Percentiles rank a stretch among this genome's conserved stretches.
Conservation (phyloP, 1,140 invertebrate genomes). For the Catajapyx aquilonaris region DNA sequence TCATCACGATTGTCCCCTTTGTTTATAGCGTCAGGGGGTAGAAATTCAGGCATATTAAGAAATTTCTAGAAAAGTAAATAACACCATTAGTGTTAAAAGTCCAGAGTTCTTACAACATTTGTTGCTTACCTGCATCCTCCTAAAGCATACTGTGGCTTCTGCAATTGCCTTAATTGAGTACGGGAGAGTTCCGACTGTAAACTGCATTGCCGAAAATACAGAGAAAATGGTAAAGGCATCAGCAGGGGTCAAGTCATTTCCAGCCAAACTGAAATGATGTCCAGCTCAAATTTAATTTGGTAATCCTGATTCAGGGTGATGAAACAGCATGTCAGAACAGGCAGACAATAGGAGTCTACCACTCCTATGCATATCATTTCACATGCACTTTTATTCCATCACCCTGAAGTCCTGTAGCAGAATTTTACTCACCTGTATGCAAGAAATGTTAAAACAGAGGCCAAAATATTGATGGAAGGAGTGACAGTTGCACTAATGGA, state of each 20-base stretch:
- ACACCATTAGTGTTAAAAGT: too few relatives aligned
- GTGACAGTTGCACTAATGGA: constrained; percentile 14
- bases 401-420: too few relatives aligned
- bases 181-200: constrained; percentile 11
- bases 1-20: neutral
- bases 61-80: too few relatives aligned
- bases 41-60: too few relatives aligned
- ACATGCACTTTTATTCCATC: too few relatives aligned
- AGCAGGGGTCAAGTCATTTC: constrained; percentile 9
- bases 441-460: constrained; percentile 13
- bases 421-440: constrained; percentile 14
- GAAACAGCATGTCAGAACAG: too few relatives aligned
- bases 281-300: too few relatives aligned
- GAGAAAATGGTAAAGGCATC: constrained; percentile 12
- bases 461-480: constrained; percentile 15
- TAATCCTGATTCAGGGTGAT: too few relatives aligned
- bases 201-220: constrained; percentile 11
- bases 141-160: constrained; percentile 10
- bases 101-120: too few relatives aligned
- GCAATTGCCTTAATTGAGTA: constrained; percentile 9
- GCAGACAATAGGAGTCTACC: too few relatives aligned
- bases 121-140: constrained; percentile 9
- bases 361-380: too few relatives aligned
- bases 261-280: constrained; percentile 8
- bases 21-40: too few relatives aligned